Evolutionary conservation across 2,888 invertebrate species (phyloP).

Genomic region (Thymelicus lineola): DNA sequence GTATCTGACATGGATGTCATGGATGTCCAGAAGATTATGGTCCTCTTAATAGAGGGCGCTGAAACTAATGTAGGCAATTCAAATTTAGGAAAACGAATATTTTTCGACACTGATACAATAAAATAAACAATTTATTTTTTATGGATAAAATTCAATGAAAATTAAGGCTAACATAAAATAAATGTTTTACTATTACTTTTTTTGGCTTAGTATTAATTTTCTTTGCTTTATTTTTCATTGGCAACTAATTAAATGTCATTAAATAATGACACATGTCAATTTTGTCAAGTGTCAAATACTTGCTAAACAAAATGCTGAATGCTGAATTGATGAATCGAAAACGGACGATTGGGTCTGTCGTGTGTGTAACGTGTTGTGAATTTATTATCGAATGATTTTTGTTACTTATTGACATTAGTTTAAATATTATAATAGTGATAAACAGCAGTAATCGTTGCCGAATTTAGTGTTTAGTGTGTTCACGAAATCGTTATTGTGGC

Average conservation of each 20-base stretch:
- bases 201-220: neutral
- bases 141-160: too few relatives aligned
- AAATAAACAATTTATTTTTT: too few relatives aligned
- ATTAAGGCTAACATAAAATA: too few relatives aligned
- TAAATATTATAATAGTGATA: constrained; percentile 54
- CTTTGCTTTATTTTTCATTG: neutral
- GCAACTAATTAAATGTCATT: neutral
- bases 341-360: constrained; percentile 45
- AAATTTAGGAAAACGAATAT: too few relatives aligned
- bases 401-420: constrained; percentile 63
- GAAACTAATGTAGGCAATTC: too few relatives aligned
- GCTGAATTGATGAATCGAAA: constrained; percentile 40
- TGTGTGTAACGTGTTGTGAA: constrained; percentile 68
- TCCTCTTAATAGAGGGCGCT: too few relatives aligned
- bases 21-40: too few relatives aligned
- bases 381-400: constrained; percentile 68
- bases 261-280: constrained; percentile 39
- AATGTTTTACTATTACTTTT: too few relatives aligned
- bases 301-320: constrained; percentile 23
- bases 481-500: constrained; percentile 57
- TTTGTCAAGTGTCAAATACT: constrained; percentile 18
- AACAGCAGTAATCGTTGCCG: constrained; percentile 52
- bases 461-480: constrained; percentile 65
- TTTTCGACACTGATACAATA: too few relatives aligned
- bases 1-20: too few relatives aligned